Evolutionary conservation across 1,140 invertebrate genomes (phyloP).

Genomic region (Helicoverpa armigera): DNA sequence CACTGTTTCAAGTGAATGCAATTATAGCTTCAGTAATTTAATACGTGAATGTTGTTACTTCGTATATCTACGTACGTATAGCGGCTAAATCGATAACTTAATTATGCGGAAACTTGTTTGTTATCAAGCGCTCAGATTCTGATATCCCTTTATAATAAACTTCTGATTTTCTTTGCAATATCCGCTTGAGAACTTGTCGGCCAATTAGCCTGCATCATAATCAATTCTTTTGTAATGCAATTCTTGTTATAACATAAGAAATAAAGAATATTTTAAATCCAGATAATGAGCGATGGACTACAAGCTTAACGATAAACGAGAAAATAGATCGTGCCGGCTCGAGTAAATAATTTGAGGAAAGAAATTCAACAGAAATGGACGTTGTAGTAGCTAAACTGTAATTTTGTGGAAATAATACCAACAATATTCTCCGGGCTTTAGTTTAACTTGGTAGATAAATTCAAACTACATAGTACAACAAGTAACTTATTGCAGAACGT

Average conservation of each 20-base stretch:
- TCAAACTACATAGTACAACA: conserved; percentile 32
- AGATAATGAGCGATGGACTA: conserved; percentile 48
- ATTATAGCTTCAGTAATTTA: conserved; percentile 8
- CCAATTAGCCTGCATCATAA: conserved; percentile 35
- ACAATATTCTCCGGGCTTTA: conserved; percentile 51
- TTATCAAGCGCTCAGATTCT: conserved; percentile 11
- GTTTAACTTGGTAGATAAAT: conserved; percentile 56
- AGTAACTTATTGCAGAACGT: conserved; percentile 30
- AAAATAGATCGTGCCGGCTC: conserved; percentile 49
- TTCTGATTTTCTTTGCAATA: background rate
- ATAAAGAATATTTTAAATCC: conserved; percentile 40
- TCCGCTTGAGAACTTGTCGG: background rate
- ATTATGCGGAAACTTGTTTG: conserved; percentile 21
- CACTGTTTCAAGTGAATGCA: background rate
- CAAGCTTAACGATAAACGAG: conserved; percentile 40
- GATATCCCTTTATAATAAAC: background rate
- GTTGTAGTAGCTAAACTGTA: conserved; percentile 53
- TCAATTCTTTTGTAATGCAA: conserved; percentile 12
- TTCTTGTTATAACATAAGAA: conserved; percentile 32
- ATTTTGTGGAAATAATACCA: conserved; percentile 58
- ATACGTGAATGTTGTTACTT: conserved; percentile 19
- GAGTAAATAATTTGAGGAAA: conserved; percentile 57
- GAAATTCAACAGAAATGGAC: conserved; percentile 53
- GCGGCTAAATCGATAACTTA: conserved; percentile 1
- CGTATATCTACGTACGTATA: background rate